Evolutionary conservation across 1,140 invertebrate genomes (phyloP), one percentile per base, ranked within the genome.

Genomic region (Rhynchophorus ferrugineus): DNA sequence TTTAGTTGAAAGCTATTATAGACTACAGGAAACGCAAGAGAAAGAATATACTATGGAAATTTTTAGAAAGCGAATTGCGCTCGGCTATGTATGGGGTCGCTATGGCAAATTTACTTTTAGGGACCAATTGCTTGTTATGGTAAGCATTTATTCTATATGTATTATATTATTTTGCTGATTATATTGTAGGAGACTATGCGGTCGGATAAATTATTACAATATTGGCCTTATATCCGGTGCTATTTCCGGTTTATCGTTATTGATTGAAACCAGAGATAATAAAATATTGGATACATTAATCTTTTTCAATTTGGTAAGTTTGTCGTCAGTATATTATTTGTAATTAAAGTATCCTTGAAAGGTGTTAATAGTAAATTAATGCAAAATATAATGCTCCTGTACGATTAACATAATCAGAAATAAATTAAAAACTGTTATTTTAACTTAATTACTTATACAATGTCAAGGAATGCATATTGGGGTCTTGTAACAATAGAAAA

Each of bases 291-390:
- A 63, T 20, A 59, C 56, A 2, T 17, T 61, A 14, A 51, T 63
- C 14, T 63, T 60, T 39, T 57, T 57, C 20, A 63, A 58, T 53
- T 37, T 57, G 48, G 62, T 63, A 57, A 56, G 42, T 7, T 22
- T 20, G 6, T 18, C 16, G 13, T 14, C 11, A 13, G 18, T 41
- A 14, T 41, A 14, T 18, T 14, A 14, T 18, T 3, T 42, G 17
- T 22, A 22, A 21, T 21, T 21, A 3, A 11, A 7, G 1, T n/a
- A 22, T 21, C 3, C 3, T 33, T 7, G 11, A 34, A 45, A 45
- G 3, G 5, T 29, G 3, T 44, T 44, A 21, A 38, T 36, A 53
- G 33, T 16, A 1, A 6, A 33, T 36, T 38, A 36, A 38, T 17
- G 21, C 8, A 38, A 13, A 45, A 18, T 34, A n/a, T n/a, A n/a